Base-by-base conservation (phyloP, 2,888 invertebrate species). In the Caenorhabditis sp. region DNA sequence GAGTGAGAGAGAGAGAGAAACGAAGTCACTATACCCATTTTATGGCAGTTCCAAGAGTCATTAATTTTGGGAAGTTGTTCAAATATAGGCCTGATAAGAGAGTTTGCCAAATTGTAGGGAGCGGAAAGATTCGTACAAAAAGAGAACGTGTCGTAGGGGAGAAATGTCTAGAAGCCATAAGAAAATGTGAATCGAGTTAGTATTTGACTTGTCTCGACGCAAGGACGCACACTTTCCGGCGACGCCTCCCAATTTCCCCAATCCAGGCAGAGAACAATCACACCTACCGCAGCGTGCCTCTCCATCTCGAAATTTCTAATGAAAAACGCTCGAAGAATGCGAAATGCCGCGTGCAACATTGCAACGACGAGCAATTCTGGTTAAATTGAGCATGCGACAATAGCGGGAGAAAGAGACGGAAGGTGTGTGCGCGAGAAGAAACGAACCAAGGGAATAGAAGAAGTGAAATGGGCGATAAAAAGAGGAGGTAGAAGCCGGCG, bases 371-470 rank as follows among this genome's bases (percentile, higher is more conserved):
- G 30, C 17, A 17, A 35, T 35, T 22, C 13, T 13, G 35, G 52
- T 52, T 52, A 52, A 52, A 52, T 52, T 52, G 52, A 52, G 52
- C 52, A 52, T 52, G 52, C 8, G 3, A 2, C 13, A 6, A n/a
- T n/a, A 9, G 13, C 24, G 43, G 15, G 43, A 15, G 48, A 48
- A 15, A 30, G 50, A 22, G 35, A 30, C 2, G 50, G 8, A n/a
- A n/a, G 55, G 55, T 37, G 55, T 15, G 55, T n/a, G 55, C 24
- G 48, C n/a, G n/a, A n/a, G n/a, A n/a, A n/a, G n/a, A n/a, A n/a
- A n/a, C n/a, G n/a, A n/a, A n/a, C n/a, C n/a, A n/a, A n/a, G n/a
- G n/a, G n/a, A n/a, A n/a, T n/a, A n/a, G n/a, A n/a, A n/a, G n/a
- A n/a, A n/a, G 48, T 11, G 35, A 35, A 22, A 53, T 41, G 26